Conservation (phyloP, 2,888 invertebrate species). For the Eumerus sabulonum region DNA sequence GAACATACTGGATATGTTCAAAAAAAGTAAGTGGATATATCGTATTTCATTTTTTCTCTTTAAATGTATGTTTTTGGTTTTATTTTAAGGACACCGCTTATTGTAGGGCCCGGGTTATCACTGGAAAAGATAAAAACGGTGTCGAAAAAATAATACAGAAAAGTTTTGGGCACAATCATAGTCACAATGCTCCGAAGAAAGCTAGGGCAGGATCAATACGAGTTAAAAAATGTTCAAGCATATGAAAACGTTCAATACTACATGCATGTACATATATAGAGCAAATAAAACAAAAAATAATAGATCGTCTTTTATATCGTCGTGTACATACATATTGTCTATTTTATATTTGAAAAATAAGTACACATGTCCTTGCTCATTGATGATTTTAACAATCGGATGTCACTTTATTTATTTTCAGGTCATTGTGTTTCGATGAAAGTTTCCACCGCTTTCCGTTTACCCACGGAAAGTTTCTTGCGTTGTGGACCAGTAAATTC, state of each 20-base stretch:
- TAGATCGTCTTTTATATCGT: too few relatives aligned
- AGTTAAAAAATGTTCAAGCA: conserved; percentile 21
- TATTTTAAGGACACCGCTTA: conserved; percentile 76
- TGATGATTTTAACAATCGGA: background rate
- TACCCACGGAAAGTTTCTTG: conserved; percentile 51
- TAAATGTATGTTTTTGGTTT: too few relatives aligned
- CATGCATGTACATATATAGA: background rate
- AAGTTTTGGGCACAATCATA: conserved; percentile 75
- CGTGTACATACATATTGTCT: too few relatives aligned
- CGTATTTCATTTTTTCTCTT: too few relatives aligned
- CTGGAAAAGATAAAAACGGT: conserved; percentile 73
- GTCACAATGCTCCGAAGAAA: conserved; percentile 67
- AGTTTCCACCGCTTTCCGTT: conserved; percentile 36
- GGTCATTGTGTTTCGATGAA: conserved; percentile 38
- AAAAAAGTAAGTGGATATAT: conserved; percentile 74
- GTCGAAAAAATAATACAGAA: conserved; percentile 75
- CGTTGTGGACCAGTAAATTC: conserved; percentile 35
- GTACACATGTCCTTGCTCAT: too few relatives aligned
- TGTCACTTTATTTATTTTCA: conserved; percentile 15
- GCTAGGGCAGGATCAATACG: background rate
- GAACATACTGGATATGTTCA: conserved; percentile 79
- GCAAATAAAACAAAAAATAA: conserved; percentile 5
- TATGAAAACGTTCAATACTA: background rate
- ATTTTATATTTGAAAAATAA: background rate
- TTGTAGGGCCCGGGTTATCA: conserved; percentile 77